Evolutionary conservation across 1,140 invertebrate genomes (phyloP).

Genomic region (Bombyx mandarina): DNA sequence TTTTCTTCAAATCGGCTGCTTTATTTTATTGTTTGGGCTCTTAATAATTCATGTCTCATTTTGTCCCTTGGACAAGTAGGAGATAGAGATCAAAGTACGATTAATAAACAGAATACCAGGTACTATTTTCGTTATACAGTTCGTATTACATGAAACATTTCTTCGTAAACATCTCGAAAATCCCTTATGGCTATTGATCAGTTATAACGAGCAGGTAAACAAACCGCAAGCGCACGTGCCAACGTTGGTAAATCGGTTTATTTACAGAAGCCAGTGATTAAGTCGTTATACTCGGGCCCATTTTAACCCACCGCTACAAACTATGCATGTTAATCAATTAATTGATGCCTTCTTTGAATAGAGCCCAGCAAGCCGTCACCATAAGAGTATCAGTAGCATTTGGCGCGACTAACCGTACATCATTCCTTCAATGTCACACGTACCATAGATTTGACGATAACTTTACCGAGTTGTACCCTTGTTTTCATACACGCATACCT

Average conservation of each 20-base stretch:
- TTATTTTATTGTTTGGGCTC: no score
- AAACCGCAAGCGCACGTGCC: conserved; percentile 6
- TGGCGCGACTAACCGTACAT: conserved; percentile 49
- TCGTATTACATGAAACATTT: no score
- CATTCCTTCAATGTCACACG: conserved; percentile 35
- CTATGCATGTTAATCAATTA: conserved; percentile 49
- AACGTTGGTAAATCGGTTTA: conserved; percentile 8
- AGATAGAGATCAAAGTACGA: no score
- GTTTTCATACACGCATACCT: no score
- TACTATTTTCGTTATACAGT: no score
- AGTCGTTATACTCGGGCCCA: conserved; percentile 12
- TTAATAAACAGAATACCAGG: no score
- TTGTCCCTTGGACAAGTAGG: no score
- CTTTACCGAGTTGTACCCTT: no score
- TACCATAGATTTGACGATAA: not conserved
- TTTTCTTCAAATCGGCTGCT: no score
- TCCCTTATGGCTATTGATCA: no score
- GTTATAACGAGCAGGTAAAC: conserved; percentile 3
- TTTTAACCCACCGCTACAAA: conserved; percentile 15
- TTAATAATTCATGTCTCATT: no score
- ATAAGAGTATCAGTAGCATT: conserved; percentile 16
- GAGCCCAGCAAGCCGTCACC: conserved; percentile 18
- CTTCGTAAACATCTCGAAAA: no score
- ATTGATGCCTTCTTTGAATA: conserved; percentile 47
- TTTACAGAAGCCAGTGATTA: conserved; percentile 12